Conservation (phyloP, 1,140 invertebrate species). For the Apis florea region DNA sequence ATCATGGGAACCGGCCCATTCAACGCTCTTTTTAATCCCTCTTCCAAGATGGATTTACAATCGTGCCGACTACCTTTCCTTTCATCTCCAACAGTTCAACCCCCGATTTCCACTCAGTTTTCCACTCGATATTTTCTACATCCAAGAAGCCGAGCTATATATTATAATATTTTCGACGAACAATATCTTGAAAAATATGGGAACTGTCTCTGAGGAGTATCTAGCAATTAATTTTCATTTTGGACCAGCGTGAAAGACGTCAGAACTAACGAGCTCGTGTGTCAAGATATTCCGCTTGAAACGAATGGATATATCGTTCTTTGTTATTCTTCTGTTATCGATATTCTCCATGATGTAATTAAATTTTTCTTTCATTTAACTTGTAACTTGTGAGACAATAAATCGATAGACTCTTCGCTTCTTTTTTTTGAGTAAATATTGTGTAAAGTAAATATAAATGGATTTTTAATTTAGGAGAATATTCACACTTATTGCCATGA, state of each 20-base stretch:
- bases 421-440: too few relatives aligned
- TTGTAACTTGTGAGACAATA: too few relatives aligned
- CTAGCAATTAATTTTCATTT: constrained; percentile 36
- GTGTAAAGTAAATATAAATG: too few relatives aligned
- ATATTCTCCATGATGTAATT: too few relatives aligned
- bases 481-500: too few relatives aligned
- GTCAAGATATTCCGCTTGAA: too few relatives aligned
- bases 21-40: not conserved
- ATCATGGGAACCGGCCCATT: not conserved
- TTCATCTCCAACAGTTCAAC: not conserved
- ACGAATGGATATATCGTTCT: too few relatives aligned
- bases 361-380: too few relatives aligned
- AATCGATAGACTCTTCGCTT: too few relatives aligned
- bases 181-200: not conserved
- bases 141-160: not conserved
- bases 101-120: not conserved
- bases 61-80: not conserved
- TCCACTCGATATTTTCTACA: not conserved
- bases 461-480: too few relatives aligned
- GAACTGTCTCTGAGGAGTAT: constrained; percentile 1
- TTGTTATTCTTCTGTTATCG: too few relatives aligned
- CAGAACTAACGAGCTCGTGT: not conserved
- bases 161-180: not conserved
- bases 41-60: not conserved
- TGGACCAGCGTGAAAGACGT: not conserved